Conservation (phyloP, 2,797 vertebrate genomes). For the Simalia tracyae region DNA sequence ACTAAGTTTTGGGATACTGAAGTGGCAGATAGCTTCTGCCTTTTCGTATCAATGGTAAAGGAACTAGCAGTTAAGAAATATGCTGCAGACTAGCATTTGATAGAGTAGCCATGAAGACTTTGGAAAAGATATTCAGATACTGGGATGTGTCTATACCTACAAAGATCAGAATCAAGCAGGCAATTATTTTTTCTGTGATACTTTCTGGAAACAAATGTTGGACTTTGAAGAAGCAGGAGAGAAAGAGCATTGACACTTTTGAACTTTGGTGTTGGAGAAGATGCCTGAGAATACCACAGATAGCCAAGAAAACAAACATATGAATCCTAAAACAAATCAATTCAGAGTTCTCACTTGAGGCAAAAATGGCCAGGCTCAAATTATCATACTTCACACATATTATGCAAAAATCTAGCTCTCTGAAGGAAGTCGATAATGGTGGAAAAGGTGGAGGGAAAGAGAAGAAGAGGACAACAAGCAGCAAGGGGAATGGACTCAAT, state of each 20-base stretch:
- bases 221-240: not conserved
- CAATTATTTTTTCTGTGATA: not conserved
- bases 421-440: not conserved
- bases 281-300: not conserved
- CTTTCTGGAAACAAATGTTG: not conserved
- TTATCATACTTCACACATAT: not conserved
- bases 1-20: not conserved
- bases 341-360: not conserved
- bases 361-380: not conserved
- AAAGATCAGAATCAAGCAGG: not conserved
- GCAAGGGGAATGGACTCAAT: not conserved
- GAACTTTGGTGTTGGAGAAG: not conserved
- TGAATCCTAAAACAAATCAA: not conserved
- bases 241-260: not conserved
- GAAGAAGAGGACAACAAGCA: not conserved
- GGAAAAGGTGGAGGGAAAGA: not conserved
- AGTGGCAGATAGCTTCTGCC: not conserved
- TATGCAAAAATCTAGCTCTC: not conserved
- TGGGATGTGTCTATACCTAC: not conserved
- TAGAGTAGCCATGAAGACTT: not conserved
- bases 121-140: not conserved
- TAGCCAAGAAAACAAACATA: not conserved
- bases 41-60: not conserved
- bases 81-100: not conserved
- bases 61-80: not conserved